Conservation (phyloP, 2,888 invertebrate species). For the Meloe dianella region DNA sequence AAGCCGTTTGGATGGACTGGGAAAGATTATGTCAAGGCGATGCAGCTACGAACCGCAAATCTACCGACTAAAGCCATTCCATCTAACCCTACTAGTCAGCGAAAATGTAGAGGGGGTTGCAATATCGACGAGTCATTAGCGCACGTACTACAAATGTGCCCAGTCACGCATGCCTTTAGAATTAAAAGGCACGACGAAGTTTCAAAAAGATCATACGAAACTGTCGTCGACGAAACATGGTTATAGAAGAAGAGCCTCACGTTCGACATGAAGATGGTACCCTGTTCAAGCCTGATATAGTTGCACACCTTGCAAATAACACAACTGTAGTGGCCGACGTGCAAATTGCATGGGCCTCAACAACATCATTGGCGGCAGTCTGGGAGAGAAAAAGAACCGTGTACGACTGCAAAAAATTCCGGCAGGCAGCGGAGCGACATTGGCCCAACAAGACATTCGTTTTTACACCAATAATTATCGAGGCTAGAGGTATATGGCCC, state of each 20-base stretch:
- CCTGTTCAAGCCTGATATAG: conserved; percentile 37
- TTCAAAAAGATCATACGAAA: conserved; percentile 24
- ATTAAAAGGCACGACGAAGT: conserved; percentile 35
- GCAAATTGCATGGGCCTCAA: conserved; percentile 21
- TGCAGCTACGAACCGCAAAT: conserved; percentile 27
- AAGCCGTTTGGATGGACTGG: conserved; percentile 40
- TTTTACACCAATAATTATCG: background rate
- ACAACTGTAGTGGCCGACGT: conserved; percentile 9
- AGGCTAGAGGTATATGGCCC: too few species aligned
- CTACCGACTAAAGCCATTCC: conserved; percentile 21
- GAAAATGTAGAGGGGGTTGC: conserved; percentile 19
- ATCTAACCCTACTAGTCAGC: conserved; percentile 16
- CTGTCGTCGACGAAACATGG: conserved; percentile 16
- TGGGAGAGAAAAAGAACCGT: background rate
- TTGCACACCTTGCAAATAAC: background rate
- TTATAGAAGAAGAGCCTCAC: conserved; percentile 38
- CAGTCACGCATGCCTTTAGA: conserved; percentile 21
- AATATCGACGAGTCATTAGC: background rate
- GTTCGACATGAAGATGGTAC: conserved; percentile 33
- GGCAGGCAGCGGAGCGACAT: background rate
- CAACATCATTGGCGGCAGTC: background rate
- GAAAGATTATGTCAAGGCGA: conserved; percentile 36
- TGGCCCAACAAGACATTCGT: background rate
- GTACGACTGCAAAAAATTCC: background rate
- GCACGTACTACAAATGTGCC: conserved; percentile 31